phyloP scores from a whole-genome alignment of 2,888 invertebrate genomes.

The Mechanitis messenoides region DNA sequence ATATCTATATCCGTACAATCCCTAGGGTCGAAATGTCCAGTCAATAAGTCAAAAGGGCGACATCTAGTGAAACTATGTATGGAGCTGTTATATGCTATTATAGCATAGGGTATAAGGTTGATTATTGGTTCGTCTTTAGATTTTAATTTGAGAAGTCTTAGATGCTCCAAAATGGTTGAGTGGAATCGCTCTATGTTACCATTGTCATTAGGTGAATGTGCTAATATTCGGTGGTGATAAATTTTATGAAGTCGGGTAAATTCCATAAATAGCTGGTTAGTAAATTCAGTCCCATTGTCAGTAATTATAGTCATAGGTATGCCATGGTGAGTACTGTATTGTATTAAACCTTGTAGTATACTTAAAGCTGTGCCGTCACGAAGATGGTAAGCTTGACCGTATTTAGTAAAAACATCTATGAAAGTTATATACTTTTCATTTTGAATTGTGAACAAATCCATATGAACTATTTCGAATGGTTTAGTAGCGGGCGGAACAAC shows the following conservation, averaged over 20 bases:
- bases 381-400: slow-evolving; percentile 22
- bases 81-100: slow-evolving; percentile 32
- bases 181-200: slow-evolving; percentile 12
- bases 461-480: too few species aligned
- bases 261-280: slow-evolving; percentile 28
- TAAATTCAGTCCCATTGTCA: slow-evolving; percentile 31
- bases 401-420: slow-evolving; percentile 23
- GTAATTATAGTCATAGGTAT: slow-evolving; percentile 21
- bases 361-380: slow-evolving; percentile 20
- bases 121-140: slow-evolving; percentile 12
- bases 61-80: slow-evolving; percentile 20
- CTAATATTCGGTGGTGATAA: slow-evolving; percentile 18
- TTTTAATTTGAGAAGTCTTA: slow-evolving; percentile 21
- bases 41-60: slow-evolving; percentile 27
- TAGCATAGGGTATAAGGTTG: slow-evolving; percentile 19
- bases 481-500: too few species aligned
- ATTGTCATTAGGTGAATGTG: slow-evolving; percentile 26
- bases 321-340: slow-evolving; percentile 30
- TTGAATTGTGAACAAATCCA: too few species aligned
- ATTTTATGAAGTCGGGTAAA: slow-evolving; percentile 24
- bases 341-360: slow-evolving; percentile 18
- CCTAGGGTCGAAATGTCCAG: too few species aligned
- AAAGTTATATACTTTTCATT: slow-evolving; percentile 22
- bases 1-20: too few species aligned
- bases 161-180: slow-evolving; percentile 20